Evolutionary conservation across 2,113 vertebrate genomes (phyloP), one percentile per base, ranked within the genome.

Genomic region (Fregata magnificens): DNA sequence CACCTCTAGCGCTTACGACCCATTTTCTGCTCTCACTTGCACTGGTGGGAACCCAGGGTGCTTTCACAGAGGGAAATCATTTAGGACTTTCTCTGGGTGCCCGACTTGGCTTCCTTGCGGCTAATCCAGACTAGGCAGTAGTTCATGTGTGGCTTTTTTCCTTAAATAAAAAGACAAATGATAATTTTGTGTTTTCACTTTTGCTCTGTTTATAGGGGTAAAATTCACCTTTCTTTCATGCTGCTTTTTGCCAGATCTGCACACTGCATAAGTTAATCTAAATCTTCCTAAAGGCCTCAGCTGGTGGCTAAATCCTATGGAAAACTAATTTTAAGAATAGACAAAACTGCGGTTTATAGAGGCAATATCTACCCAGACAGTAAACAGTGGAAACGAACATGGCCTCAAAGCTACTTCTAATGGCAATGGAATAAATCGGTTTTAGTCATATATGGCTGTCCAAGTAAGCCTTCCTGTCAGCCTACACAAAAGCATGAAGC

Each of bases 121-220:
- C 49, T 71, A 62, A 91, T 18, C 69, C 50, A 67, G 50, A 42
- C 22, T 16, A 77, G 29, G 22, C 25, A 50, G 9, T 22, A 36
- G 16, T 12, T 91, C 17, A 10, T 1, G 0, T 0, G 0, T 36
- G 4, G 2, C 7, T 5, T 5, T 49, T 66, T 55, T 17, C 18
- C 44, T 67, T 80, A 63, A 38, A 53, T 42, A 56, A 61, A 78
- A 36, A 71, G 7, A 71, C 47, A 29, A 71, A 31, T 42, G 9
- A 42, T 28, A 66, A 5, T 16, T 40, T 1, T 15, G 18, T 20
- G 26, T 19, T 90, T 90, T 86, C 24, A 31, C 16, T 65, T 80
- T 52, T 28, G 4, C 10, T 76, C 52, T 45, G 4, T 77, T 74
- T 16, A 34, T 31, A 53, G 19, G 24, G 13, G 45, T n/a, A 44